phyloP scores from a whole-genome alignment of 1,140 invertebrate genomes.

The Drosophila ficusphila region DNA sequence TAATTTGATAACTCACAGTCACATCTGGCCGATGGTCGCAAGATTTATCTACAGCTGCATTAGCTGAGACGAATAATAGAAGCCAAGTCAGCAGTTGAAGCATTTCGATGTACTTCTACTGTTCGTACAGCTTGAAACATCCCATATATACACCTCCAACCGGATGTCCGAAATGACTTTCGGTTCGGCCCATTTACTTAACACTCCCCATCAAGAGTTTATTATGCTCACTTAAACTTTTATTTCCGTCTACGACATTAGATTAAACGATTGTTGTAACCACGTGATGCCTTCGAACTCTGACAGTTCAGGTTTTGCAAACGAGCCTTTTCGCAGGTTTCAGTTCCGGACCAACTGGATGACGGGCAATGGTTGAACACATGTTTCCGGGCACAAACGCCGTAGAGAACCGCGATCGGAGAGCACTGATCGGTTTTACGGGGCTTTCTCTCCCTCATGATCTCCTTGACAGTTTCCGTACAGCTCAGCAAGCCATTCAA shows the following conservation, averaged over 20 bases:
- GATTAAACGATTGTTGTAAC: not conserved
- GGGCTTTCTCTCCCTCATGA: not conserved
- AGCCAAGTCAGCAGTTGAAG: conserved; percentile 1
- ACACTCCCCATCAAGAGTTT: not conserved
- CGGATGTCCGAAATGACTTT: conserved; percentile 22
- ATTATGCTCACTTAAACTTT: not conserved
- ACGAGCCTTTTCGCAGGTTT: conserved; percentile 33
- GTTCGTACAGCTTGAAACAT: not conserved
- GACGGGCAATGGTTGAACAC: conserved; percentile 48
- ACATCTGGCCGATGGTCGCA: conserved; percentile 24
- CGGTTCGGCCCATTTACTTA: conserved; percentile 13
- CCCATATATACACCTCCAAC: conserved; percentile 5
- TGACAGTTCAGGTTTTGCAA: conserved; percentile 44
- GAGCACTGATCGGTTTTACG: conserved; percentile 20
- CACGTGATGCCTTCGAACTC: conserved; percentile 15
- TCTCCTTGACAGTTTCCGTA: conserved; percentile 8
- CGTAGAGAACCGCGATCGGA: conserved; percentile 13
- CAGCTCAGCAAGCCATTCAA: conserved; percentile 42
- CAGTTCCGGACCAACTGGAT: conserved; percentile 38
- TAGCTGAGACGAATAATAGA: conserved; percentile 2
- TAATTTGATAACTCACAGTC: conserved; percentile 22
- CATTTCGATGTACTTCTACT: conserved; percentile 20
- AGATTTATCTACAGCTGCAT: not conserved
- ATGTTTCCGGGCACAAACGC: conserved; percentile 32
- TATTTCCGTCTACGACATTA: conserved; percentile 1